Evolutionary conservation across 2,113 vertebrate genomes (phyloP).

Genomic region (Ageneiosus marmoratus): DNA sequence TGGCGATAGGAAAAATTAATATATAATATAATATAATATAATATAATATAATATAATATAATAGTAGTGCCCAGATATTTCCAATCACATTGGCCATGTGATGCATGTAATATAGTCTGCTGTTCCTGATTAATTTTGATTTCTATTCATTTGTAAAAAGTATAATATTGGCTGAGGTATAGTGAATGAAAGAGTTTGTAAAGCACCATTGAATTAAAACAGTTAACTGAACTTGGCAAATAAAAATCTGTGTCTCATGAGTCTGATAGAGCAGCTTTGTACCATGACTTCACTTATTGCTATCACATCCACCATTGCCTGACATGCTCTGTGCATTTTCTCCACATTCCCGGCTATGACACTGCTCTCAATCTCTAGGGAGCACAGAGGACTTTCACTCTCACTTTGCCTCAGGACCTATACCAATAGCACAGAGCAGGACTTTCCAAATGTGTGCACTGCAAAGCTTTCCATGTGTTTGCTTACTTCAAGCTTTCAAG

Average conservation of each 20-base stretch:
- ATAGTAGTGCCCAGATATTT: not conserved
- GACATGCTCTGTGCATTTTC: slow-evolving; percentile 36
- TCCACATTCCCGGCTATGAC: slow-evolving; percentile 24
- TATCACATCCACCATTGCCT: slow-evolving; percentile 25
- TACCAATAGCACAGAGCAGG: slow-evolving; percentile 7
- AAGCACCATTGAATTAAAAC: not conserved
- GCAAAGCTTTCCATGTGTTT: not conserved
- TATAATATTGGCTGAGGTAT: not conserved
- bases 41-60: too few relatives aligned
- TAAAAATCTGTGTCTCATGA: not conserved
- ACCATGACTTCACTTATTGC: slow-evolving; percentile 12
- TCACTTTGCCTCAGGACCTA: slow-evolving; percentile 12
- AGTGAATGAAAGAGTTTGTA: not conserved
- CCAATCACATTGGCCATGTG: not conserved
- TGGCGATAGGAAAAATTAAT: not conserved
- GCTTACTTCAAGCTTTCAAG: not conserved
- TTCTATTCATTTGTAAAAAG: slow-evolving; percentile 5
- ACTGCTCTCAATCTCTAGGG: slow-evolving; percentile 23
- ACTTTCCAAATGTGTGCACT: not conserved
- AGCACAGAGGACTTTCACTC: slow-evolving; percentile 22
- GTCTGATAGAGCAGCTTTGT: slow-evolving; percentile 25
- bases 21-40: too few relatives aligned
- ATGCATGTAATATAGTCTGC: not conserved
- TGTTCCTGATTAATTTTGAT: not conserved
- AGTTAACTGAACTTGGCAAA: not conserved